Percentiles rank a stretch among this genome's conserved stretches.
These are phyloP conservation scores for Dorcus parallelipipedus DNA, from an alignment of 2,888 invertebrate genomes.

Conservation along the genomic window DNA sequence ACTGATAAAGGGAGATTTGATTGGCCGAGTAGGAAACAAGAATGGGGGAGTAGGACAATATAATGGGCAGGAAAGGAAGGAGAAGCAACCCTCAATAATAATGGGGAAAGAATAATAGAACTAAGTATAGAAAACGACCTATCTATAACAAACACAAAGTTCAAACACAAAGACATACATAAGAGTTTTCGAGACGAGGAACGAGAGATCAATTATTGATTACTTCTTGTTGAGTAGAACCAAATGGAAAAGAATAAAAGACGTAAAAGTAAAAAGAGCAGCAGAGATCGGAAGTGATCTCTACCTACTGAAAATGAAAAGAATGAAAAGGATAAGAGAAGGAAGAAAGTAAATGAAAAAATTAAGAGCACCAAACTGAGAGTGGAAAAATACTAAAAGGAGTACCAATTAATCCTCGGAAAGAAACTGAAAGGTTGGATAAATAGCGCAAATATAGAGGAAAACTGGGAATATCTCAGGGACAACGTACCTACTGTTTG, in stretches of 20 bases:
- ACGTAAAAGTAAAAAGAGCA: slow-evolving; percentile 6
- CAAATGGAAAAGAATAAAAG: slow-evolving; percentile 3
- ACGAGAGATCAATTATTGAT: background rate
- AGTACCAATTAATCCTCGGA: background rate
- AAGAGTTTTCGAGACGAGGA: too few species aligned
- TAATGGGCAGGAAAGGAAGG: too few species aligned
- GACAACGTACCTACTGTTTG: too few species aligned
- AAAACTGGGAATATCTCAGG: too few species aligned
- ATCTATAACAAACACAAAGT: background rate
- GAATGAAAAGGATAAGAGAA: background rate
- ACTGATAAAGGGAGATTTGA: too few species aligned
- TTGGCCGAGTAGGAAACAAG: background rate
- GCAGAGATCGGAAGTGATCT: too few species aligned
- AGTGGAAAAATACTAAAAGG: slow-evolving; percentile 2
- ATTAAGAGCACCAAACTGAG: slow-evolving; percentile 6
- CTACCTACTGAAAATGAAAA: background rate
- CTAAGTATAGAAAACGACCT: slow-evolving; percentile 4
- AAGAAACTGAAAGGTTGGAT: too few species aligned
- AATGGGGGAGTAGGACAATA: slow-evolving; percentile 5
- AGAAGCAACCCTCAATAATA: slow-evolving; percentile 3
- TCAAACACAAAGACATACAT: too few species aligned
- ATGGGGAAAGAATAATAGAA: slow-evolving; percentile 11
- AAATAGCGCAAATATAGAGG: too few species aligned
- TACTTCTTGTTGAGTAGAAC: slow-evolving; percentile 3
- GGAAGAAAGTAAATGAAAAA: background rate